Evolutionary conservation across 2,113 vertebrate genomes (phyloP), one percentile per base, ranked within the genome.

Genomic region (Myocastor coypus): DNA sequence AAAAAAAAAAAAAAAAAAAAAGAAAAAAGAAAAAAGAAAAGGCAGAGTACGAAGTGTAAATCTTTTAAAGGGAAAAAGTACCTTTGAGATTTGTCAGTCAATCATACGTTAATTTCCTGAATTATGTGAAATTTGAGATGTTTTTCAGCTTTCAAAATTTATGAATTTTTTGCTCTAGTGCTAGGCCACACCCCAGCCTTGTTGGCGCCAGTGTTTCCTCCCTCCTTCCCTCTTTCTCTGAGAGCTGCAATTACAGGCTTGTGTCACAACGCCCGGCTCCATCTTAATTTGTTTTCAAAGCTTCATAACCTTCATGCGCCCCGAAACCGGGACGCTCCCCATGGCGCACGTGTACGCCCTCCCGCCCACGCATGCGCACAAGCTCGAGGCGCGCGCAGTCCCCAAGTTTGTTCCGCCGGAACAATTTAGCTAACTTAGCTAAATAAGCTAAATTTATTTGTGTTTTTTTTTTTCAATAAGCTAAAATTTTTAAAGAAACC

Each of bases 91-190:
- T 71, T 92, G 52, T 87, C 68, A 57, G 14, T 30, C 66, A 78
- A 78, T 42, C 55, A 91, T 87, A 95, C 7, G 2, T 83, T 66
- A 40, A 40, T 83, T 89, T 95, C 86, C 59, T 83, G 82, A 87
- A 83, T 77, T 61, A 61, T 57, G 30, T 80, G 66, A 89, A 52
- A 92, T 83, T 26, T 78, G 59, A 71, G 66, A 12, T 68, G 66
- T 89, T 94, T 89, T 75, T 83, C 75, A 63, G 78, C 34, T 75
- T 92, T 97, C 46, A 66, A 88, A 91, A 92, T 40, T 63, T 69
- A 87, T 61, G 28, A 3, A 64, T 52, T 40, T 37, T 37, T 71
- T 11, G 71, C 22, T 42, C 71, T 42, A 26, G 22, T 20, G n/a
- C 17, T 40, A 11, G 40, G 22, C 71, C 71, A 73, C 71, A 73